Percentiles rank a stretch among this genome's conserved stretches.
phyloP scores from a whole-genome alignment of 2,888 invertebrate genomes.

The Therioaphis trifolii region DNA sequence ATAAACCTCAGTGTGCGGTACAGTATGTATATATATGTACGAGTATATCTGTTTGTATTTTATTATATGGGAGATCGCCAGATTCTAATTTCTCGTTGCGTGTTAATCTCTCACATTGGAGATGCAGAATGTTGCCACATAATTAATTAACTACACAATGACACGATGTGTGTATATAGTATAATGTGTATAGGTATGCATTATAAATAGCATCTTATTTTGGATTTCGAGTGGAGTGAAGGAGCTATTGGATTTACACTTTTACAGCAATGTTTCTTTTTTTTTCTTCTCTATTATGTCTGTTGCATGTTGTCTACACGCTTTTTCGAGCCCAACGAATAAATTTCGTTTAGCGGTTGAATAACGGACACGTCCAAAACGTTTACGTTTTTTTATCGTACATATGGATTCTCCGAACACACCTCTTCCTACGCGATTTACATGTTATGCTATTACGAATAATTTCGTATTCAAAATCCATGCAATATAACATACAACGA shows the following conservation, averaged over 20 bases:
- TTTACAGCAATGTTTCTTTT: slow-evolving; percentile 7
- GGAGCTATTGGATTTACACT: slow-evolving; percentile 13
- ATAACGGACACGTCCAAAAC: slow-evolving; percentile 30
- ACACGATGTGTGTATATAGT: slow-evolving; percentile 16
- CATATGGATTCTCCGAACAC: slow-evolving; percentile 25
- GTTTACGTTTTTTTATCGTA: slow-evolving; percentile 4
- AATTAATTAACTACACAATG: slow-evolving; percentile 50
- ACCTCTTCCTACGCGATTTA: slow-evolving; percentile 29
- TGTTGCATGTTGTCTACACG: neutral
- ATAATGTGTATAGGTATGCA: neutral
- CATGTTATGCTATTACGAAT: slow-evolving; percentile 22
- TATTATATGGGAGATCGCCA: slow-evolving; percentile 42
- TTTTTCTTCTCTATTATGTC: neutral
- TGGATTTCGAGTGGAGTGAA: slow-evolving; percentile 15
- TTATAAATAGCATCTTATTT: slow-evolving; percentile 40
- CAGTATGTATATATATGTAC: neutral
- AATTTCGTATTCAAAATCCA: slow-evolving; percentile 11
- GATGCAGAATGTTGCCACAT: slow-evolving; percentile 54
- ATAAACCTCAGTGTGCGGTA: slow-evolving; percentile 38
- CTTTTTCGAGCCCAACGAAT: neutral
- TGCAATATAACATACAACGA: neutral
- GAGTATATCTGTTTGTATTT: neutral
- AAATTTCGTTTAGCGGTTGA: slow-evolving; percentile 25
- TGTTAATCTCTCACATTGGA: slow-evolving; percentile 37
- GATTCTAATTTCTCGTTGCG: slow-evolving; percentile 53